Conservation (phyloP, 2,888 invertebrate genomes). For the Rugalucina vietnamica region DNA sequence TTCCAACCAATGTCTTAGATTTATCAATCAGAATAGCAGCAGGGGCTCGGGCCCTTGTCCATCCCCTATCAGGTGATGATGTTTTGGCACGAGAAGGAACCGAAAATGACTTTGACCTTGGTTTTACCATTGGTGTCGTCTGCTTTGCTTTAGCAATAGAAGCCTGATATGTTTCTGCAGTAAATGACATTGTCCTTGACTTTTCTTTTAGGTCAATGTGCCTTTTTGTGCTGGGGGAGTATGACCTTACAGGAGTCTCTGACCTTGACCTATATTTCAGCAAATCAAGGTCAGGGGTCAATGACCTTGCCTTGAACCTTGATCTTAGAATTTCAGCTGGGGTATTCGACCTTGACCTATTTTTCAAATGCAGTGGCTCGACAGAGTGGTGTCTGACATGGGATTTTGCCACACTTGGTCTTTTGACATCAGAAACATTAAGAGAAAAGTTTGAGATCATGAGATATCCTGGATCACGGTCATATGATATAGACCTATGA, state of each 20-base stretch:
- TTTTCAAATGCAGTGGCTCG: conserved; percentile 18
- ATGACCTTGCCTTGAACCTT: conserved; percentile 29
- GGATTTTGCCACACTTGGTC: neutral
- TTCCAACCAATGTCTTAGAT: neutral
- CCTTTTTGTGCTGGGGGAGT: neutral
- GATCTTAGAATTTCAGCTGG: neutral
- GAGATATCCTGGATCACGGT: conserved; percentile 55
- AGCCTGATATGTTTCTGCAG: neutral
- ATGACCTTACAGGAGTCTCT: neutral
- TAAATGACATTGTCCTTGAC: conserved; percentile 18
- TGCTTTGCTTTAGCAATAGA: neutral
- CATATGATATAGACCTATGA: conserved; percentile 37
- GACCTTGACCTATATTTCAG: conserved; percentile 34
- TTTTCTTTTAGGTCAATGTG: neutral
- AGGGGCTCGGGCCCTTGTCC: neutral
- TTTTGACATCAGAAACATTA: conserved; percentile 40
- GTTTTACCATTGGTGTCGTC: conserved; percentile 14
- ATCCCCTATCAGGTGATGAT: neutral
- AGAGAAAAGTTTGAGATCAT: conserved; percentile 56
- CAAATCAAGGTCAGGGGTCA: conserved; percentile 20
- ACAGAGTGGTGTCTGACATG: conserved; percentile 31
- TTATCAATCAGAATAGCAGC: conserved; percentile 4
- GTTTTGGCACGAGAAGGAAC: conserved; percentile 18
- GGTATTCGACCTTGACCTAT: neutral
- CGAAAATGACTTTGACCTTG: conserved; percentile 52